phyloP scores from a whole-genome alignment of 2,888 invertebrate species.

The Acrobasis suavella region DNA sequence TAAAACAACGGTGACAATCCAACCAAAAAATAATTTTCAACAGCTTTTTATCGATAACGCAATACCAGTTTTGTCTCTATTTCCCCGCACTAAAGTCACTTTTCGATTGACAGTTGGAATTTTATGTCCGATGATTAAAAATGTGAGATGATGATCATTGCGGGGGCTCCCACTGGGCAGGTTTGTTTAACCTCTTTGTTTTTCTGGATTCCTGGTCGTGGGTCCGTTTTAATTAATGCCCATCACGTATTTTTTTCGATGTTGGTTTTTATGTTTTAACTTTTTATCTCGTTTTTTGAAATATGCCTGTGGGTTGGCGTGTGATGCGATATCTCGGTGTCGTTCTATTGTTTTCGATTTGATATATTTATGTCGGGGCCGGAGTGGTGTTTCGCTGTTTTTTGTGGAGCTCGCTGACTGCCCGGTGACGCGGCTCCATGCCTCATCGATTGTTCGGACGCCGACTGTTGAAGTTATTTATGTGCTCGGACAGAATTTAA shows the following conservation, averaged over 20 bases:
- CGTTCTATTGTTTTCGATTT: constrained; percentile 80
- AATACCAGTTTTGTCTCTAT: constrained; percentile 47
- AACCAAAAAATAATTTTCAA: constrained; percentile 79
- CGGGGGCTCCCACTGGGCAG: constrained; percentile 79
- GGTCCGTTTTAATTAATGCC: constrained; percentile 83
- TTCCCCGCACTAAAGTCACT: constrained; percentile 47
- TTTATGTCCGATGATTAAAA: constrained; percentile 77
- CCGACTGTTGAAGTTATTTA: constrained; percentile 69
- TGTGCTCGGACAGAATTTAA: constrained; percentile 47
- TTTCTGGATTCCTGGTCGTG: constrained; percentile 78
- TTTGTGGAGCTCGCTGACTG: constrained; percentile 58
- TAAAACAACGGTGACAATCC: constrained; percentile 83
- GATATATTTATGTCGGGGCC: constrained; percentile 79
- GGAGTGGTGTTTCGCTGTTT: constrained; percentile 63
- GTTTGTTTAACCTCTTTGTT: constrained; percentile 80
- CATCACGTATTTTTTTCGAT: constrained; percentile 80
- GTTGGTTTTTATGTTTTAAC: constrained; percentile 61
- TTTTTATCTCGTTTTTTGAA: constrained; percentile 74
- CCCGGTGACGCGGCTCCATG: constrained; percentile 59
- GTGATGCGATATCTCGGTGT: constrained; percentile 78
- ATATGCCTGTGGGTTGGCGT: constrained; percentile 73
- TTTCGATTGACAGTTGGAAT: constrained; percentile 49
- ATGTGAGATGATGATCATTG: constrained; percentile 81
- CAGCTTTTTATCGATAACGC: constrained; percentile 62
- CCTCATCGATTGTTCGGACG: constrained; percentile 61